phyloP scores from a whole-genome alignment of 2,113 vertebrate species.

The Telmatochromis sp. region DNA sequence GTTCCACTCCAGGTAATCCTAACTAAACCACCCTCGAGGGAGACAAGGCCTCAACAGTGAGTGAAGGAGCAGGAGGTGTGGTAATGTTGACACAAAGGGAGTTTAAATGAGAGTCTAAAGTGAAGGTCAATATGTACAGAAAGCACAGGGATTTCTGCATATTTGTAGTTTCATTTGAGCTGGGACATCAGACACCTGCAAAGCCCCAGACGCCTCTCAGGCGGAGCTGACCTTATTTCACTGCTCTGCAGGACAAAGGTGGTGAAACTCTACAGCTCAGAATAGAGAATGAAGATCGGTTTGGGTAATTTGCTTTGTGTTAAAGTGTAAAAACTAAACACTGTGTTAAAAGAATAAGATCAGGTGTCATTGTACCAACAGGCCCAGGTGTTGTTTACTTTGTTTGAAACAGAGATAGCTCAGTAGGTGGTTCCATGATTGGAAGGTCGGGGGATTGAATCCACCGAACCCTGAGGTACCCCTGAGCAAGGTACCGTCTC shows the following conservation, averaged over 20 bases:
- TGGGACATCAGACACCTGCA: conserved; percentile 13
- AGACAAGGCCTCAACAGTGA: neutral
- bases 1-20: neutral
- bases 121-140: neutral
- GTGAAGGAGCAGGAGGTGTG: neutral
- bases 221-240: neutral
- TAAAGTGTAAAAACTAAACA: neutral
- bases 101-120: neutral
- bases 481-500: neutral
- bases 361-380: neutral
- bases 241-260: neutral
- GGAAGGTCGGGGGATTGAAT: neutral
- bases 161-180: neutral
- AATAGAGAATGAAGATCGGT: neutral
- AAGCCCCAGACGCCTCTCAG: neutral
- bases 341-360: neutral
- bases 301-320: neutral
- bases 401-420: neutral
- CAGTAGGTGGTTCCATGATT: neutral
- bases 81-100: conserved; percentile 48
- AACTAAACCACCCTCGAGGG: neutral
- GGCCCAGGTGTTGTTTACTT: neutral
- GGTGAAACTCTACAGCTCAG: neutral
- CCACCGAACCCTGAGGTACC: neutral
- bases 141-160: neutral